Conservation (phyloP, 2,888 invertebrate genomes). For the Lepidochrysops patricia region DNA sequence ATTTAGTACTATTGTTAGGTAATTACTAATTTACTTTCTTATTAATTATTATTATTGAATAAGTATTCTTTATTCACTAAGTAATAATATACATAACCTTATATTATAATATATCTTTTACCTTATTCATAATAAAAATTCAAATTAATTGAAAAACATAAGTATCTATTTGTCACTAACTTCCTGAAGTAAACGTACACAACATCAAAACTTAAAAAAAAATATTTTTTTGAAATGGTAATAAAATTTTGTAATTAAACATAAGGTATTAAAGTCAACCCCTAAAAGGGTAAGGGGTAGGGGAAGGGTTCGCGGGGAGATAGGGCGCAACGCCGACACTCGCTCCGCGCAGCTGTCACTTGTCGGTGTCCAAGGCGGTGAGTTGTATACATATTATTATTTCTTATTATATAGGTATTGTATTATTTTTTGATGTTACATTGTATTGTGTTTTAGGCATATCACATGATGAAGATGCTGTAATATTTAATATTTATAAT, state of each 20-base stretch:
- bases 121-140: too few species aligned
- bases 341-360: slow-evolving; percentile 54
- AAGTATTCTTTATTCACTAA: too few species aligned
- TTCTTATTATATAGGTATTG: neutral
- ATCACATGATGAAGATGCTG: too few species aligned
- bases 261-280: slow-evolving; percentile 13
- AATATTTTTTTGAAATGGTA: neutral
- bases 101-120: too few species aligned
- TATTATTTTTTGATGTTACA: neutral
- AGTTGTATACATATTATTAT: slow-evolving; percentile 15
- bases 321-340: slow-evolving; percentile 30
- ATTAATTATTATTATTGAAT: too few species aligned
- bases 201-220: neutral
- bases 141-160: too few species aligned
- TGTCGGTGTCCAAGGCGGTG: slow-evolving; percentile 27
- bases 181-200: neutral
- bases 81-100: too few species aligned
- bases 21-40: too few species aligned
- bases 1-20: too few species aligned
- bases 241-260: neutral
- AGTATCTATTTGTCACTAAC: too few species aligned
- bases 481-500: too few species aligned
- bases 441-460: neutral
- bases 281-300: slow-evolving; percentile 26
- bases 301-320: slow-evolving; percentile 39